phyloP scores from a whole-genome alignment of 2,888 invertebrate genomes.

The Leptopilina drosophilae region DNA sequence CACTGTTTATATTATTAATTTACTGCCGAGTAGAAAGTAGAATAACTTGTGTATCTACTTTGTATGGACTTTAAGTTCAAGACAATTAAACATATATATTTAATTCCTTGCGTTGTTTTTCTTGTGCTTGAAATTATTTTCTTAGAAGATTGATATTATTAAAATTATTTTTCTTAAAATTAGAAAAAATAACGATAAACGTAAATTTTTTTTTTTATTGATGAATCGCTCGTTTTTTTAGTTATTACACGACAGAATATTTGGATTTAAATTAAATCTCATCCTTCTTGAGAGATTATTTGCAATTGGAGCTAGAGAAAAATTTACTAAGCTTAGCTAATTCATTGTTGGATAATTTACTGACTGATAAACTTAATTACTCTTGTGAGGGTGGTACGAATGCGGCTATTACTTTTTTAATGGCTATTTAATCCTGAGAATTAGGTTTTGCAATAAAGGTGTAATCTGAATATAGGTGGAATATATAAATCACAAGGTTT shows the following conservation, averaged over 20 bases:
- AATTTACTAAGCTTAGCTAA: neutral
- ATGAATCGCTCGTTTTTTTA: neutral
- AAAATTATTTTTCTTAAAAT: too few species aligned
- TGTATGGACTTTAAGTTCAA: too few species aligned
- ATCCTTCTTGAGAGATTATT: neutral
- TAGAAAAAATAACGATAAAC: too few species aligned
- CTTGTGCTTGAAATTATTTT: too few species aligned
- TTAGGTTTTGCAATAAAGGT: slow-evolving; percentile 27
- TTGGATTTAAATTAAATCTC: neutral
- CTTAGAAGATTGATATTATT: too few species aligned
- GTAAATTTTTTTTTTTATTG: neutral
- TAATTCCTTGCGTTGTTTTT: too few species aligned
- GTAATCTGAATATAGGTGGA: neutral
- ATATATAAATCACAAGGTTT: neutral
- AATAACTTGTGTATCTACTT: too few species aligned
- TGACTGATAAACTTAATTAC: slow-evolving; percentile 23
- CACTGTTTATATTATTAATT: too few species aligned
- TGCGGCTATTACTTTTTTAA: slow-evolving; percentile 17
- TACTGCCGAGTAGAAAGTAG: too few species aligned
- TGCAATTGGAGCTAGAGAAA: neutral
- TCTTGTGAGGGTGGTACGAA: neutral
- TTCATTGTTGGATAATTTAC: slow-evolving; percentile 6
- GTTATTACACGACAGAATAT: neutral
- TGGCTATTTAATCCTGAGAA: slow-evolving; percentile 25
- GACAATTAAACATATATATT: too few species aligned